phyloP scores from a whole-genome alignment of 2,113 vertebrate species.

The Lycocorax pyrrhopterus region DNA sequence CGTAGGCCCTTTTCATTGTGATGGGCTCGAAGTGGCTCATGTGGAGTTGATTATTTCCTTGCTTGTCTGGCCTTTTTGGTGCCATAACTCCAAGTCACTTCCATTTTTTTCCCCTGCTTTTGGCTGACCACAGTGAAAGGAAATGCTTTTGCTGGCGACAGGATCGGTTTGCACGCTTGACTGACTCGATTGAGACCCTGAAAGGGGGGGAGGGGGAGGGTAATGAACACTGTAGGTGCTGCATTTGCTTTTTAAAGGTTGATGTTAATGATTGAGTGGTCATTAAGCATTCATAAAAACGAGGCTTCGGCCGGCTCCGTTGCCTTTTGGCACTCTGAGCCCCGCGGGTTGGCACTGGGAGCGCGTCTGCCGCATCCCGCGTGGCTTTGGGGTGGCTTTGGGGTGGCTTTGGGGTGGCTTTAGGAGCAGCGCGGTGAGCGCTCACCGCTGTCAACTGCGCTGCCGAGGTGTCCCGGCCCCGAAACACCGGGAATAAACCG shows the following conservation, averaged over 20 bases:
- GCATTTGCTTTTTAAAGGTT: constrained; percentile 29
- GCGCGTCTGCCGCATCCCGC: rapidly evolving
- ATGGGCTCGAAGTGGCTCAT: constrained; percentile 80
- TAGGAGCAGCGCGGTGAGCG: background rate
- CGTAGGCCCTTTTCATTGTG: constrained; percentile 79
- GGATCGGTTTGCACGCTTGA: constrained; percentile 59
- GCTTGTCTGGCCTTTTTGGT: constrained; percentile 79
- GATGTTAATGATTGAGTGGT: constrained; percentile 17
- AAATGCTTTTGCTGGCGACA: constrained; percentile 70
- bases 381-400: too few species aligned
- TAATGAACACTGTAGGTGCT: constrained; percentile 44
- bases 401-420: background rate
- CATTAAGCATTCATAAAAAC: constrained; percentile 15
- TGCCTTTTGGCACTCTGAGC: background rate
- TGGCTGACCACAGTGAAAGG: constrained; percentile 70
- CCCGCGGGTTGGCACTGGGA: rapidly evolving
- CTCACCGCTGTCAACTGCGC: background rate
- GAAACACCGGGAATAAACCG: background rate
- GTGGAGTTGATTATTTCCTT: constrained; percentile 96
- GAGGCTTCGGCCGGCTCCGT: background rate
- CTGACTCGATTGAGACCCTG: constrained; percentile 53
- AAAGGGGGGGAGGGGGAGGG: constrained; percentile 46
- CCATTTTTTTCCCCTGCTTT: constrained; percentile 70
- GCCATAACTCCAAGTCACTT: constrained; percentile 75
- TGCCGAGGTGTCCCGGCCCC: background rate